A percentile compares a stretch with the other conserved stretches of the same genome.
phyloP scores from a whole-genome alignment of 2,113 vertebrate genomes.

The Callorhinus ursinus region DNA sequence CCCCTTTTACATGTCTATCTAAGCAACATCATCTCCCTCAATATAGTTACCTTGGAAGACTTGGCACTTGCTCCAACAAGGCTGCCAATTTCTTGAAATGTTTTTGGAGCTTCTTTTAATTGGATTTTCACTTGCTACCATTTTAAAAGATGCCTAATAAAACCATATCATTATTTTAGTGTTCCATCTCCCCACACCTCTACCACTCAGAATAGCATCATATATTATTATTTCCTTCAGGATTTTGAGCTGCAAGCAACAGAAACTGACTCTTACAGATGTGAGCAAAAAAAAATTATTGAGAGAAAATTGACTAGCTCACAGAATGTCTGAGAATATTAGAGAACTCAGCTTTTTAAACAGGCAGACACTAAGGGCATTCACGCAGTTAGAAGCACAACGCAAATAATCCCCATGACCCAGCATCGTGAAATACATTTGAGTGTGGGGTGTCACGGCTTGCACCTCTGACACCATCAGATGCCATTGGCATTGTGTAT shows the following conservation, averaged over 20 bases:
- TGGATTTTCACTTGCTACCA: background rate
- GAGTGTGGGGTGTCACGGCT: accelerated
- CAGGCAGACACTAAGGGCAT: background rate
- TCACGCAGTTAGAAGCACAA: background rate
- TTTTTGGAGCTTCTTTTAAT: slow-evolving; percentile 45
- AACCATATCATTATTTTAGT: background rate
- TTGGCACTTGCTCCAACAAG: background rate
- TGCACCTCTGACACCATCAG: no score
- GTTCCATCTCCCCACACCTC: background rate
- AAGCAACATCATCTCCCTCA: background rate
- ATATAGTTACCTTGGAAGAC: background rate
- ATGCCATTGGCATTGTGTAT: background rate
- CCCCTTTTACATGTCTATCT: background rate
- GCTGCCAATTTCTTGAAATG: slow-evolving; percentile 43
- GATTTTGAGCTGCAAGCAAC: background rate
- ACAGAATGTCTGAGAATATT: background rate
- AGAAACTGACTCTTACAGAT: background rate
- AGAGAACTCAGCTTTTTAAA: background rate
- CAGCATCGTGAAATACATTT: background rate
- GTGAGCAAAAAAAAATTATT: background rate
- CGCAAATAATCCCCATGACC: background rate
- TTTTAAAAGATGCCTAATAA: slow-evolving; percentile 22
- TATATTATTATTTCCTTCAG: background rate
- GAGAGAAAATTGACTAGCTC: background rate
- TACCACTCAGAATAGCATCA: background rate